Percentiles rank a stretch among this genome's conserved stretches.
These are phyloP conservation scores for Mechanitis messenoides DNA, from an alignment of 2,888 invertebrate genomes.

Conservation along the genomic window DNA sequence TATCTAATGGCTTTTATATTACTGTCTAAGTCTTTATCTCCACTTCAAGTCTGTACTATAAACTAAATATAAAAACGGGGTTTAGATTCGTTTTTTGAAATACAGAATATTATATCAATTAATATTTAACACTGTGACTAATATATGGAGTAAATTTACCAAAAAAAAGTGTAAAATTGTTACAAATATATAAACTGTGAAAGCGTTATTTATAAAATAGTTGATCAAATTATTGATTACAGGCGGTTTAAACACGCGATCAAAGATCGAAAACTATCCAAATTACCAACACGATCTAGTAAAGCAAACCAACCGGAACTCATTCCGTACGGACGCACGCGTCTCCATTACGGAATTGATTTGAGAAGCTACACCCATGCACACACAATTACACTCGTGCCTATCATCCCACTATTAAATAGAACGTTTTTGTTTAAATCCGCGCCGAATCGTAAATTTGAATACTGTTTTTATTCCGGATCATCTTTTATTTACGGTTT, in stretches of 20 bases:
- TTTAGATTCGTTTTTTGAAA: not conserved
- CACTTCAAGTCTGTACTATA: not conserved
- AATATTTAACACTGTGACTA: not conserved
- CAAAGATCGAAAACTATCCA: constrained; percentile 36
- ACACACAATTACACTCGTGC: constrained; percentile 49
- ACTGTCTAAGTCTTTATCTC: not conserved
- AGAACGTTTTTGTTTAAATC: constrained; percentile 75
- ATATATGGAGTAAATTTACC: not conserved
- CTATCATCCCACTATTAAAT: constrained; percentile 66
- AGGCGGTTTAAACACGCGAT: constrained; percentile 55
- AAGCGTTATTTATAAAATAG: constrained; percentile 34
- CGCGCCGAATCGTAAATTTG: constrained; percentile 71
- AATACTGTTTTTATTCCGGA: constrained; percentile 69
- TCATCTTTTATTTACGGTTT: constrained; percentile 63
- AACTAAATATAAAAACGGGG: not conserved
- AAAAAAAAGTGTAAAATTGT: not conserved
- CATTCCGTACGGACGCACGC: constrained; percentile 51
- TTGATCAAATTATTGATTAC: constrained; percentile 52
- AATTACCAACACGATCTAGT: constrained; percentile 47
- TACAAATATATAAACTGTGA: constrained; percentile 28
- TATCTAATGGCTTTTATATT: not conserved
- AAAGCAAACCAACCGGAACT: constrained; percentile 59
- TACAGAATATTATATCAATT: not conserved
- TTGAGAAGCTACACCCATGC: constrained; percentile 48
- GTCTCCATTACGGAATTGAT: constrained; percentile 65